These are phyloP conservation scores for Phyllostomus hastatus DNA, from an alignment of 2,113 vertebrate species.

Conservation along the genomic window DNA sequence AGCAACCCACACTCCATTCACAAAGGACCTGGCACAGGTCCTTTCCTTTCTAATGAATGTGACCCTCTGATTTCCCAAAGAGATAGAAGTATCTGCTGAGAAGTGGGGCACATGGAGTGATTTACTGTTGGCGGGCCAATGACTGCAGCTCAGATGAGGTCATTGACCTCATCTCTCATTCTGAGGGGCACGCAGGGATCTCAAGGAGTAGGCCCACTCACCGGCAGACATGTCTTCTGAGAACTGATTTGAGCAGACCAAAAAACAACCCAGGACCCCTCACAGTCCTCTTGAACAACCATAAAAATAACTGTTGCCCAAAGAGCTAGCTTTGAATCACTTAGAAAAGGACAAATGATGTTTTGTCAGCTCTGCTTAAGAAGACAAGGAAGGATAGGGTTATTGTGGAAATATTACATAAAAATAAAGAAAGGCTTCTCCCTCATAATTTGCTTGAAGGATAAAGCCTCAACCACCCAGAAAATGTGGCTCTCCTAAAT, in stretches of 20 bases:
- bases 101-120: neutral
- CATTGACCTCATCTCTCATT: too few relatives aligned
- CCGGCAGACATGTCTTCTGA: neutral
- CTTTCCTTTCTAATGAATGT: neutral
- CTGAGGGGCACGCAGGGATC: neutral
- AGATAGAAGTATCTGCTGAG: neutral
- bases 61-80: neutral
- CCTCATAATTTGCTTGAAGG: neutral
- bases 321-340: neutral
- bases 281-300: neutral
- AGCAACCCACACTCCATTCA: neutral
- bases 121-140: neutral
- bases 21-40: neutral
- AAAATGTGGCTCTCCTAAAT: neutral
- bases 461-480: neutral
- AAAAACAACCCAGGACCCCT: neutral
- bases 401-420: neutral
- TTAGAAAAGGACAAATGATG: neutral
- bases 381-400: neutral
- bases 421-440: neutral
- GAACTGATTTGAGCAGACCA: neutral
- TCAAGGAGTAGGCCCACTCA: fast-evolving
- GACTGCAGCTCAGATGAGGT: neutral
- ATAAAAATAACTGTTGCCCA: neutral
- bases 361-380: neutral